Conservation (phyloP, 2,888 invertebrate species). For the Andrena dorsata region DNA sequence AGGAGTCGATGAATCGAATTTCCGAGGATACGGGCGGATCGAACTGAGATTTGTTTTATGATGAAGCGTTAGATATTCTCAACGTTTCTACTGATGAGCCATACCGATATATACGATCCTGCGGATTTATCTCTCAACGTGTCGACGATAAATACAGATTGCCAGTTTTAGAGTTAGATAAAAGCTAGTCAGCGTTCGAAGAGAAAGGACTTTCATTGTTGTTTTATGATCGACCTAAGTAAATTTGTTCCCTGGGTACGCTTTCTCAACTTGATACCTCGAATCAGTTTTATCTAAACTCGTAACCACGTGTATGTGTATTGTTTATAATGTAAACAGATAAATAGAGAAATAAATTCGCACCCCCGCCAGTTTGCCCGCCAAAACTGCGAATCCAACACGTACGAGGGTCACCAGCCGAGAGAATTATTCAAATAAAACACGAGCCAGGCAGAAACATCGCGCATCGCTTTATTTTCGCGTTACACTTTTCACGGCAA, state of each 20-base stretch:
- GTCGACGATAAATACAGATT: background rate
- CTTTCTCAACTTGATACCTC: background rate
- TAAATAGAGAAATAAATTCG: background rate
- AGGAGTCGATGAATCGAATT: constrained; percentile 35
- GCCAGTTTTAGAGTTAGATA: background rate
- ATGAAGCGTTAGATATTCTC: background rate
- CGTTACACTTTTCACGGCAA: background rate
- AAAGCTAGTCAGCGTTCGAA: background rate
- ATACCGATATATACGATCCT: background rate
- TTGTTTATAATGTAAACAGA: background rate
- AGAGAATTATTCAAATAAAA: background rate
- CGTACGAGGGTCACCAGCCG: background rate
- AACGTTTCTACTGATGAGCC: background rate
- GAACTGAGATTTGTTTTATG: background rate
- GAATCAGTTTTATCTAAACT: background rate
- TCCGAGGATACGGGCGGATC: constrained; percentile 22
- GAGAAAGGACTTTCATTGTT: background rate
- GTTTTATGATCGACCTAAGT: background rate
- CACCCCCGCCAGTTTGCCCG: background rate
- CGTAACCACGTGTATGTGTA: background rate
- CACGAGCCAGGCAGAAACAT: background rate
- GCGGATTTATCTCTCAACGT: background rate
- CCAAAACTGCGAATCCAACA: background rate
- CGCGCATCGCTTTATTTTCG: background rate
- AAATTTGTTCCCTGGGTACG: background rate